Conservation (phyloP, 2,888 invertebrate genomes). For the Sturmia bella region DNA sequence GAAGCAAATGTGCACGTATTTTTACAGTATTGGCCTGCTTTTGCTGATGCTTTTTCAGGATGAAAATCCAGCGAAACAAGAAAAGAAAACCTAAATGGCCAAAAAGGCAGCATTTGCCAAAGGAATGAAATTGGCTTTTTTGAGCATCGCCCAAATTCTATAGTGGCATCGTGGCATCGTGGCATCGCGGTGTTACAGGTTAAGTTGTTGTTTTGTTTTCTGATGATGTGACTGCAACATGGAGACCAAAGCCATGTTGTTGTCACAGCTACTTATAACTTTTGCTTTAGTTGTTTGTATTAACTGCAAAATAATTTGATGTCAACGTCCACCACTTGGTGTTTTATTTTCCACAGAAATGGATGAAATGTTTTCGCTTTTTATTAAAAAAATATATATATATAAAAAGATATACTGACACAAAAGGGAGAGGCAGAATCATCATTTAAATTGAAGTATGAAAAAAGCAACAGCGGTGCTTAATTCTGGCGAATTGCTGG, state of each 20-base stretch:
- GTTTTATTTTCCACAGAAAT: not conserved
- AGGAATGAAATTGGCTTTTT: constrained; percentile 11
- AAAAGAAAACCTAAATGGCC: not conserved
- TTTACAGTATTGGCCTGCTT: not conserved
- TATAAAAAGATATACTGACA: not conserved
- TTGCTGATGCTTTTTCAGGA: constrained; percentile 15
- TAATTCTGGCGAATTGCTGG: constrained; percentile 4
- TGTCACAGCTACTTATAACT: constrained; percentile 43
- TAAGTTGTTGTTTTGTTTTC: constrained; percentile 20
- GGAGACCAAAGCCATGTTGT: constrained; percentile 21
- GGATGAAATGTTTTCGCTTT: not conserved
- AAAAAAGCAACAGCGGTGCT: constrained; percentile 12
- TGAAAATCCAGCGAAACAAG: not conserved
- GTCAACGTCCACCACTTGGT: constrained; percentile 32
- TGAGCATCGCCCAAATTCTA: not conserved
- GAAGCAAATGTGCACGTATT: constrained; percentile 31
- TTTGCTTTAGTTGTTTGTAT: constrained; percentile 31
- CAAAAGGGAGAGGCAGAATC: not conserved
- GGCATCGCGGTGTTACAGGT: not conserved
- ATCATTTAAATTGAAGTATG: constrained; percentile 7
- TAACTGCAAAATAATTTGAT: constrained; percentile 47
- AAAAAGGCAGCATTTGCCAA: constrained; percentile 28
- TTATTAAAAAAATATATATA: constrained; percentile 18
- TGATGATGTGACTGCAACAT: constrained; percentile 13
- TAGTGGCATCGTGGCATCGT: not conserved